These are phyloP conservation scores for Dicycla oo DNA, from an alignment of 2,888 invertebrate genomes.

Conservation along the genomic window DNA sequence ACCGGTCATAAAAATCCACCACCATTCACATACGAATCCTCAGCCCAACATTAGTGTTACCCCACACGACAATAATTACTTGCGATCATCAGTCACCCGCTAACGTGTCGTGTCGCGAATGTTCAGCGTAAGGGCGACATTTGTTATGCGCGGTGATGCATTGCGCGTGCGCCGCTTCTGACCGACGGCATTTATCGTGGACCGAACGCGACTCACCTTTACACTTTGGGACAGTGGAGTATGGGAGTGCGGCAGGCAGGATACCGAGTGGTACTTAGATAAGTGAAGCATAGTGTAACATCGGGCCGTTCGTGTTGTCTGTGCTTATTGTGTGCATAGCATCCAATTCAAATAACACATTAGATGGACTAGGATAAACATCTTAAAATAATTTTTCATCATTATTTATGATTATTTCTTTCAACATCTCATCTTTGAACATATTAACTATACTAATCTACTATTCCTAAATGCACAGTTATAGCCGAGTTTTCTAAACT, in stretches of 20 bases:
- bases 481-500: background rate
- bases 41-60: conserved; percentile 40
- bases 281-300: background rate
- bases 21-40: conserved; percentile 7
- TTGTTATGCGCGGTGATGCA: conserved; percentile 73
- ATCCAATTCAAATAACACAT: background rate
- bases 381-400: background rate
- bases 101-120: conserved; percentile 62
- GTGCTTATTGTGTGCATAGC: background rate
- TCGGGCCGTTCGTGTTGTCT: background rate
- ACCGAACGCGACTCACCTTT: conserved; percentile 68
- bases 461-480: background rate
- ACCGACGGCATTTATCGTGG: conserved; percentile 78
- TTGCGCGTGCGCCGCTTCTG: conserved; percentile 72
- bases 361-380: background rate
- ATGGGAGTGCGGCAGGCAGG: conserved; percentile 28
- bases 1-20: background rate
- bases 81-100: conserved; percentile 58
- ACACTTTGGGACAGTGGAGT: conserved; percentile 42
- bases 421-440: no score
- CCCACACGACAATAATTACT: conserved; percentile 45
- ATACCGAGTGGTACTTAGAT: background rate
- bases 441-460: background rate
- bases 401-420: background rate
- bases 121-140: conserved; percentile 67